phyloP scores from a whole-genome alignment of 1,140 invertebrate species.

The Tetramorium alpestre region DNA sequence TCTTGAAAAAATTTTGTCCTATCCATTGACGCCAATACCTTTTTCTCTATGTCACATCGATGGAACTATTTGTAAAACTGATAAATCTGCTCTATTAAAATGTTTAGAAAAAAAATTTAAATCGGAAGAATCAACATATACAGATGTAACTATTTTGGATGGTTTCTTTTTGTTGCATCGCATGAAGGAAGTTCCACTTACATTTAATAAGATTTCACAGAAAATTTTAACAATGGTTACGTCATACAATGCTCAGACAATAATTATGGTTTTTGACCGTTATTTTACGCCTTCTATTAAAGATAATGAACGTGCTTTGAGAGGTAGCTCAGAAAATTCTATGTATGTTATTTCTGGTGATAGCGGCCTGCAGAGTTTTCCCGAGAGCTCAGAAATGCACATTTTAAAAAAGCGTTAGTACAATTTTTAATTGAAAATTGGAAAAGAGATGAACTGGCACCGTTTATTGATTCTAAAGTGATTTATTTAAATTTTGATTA shows the following conservation, averaged over 20 bases:
- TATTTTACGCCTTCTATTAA: conserved; percentile 57
- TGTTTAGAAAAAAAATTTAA: neutral
- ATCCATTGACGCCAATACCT: neutral
- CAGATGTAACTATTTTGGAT: neutral
- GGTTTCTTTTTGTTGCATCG: neutral
- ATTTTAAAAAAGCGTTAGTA: neutral
- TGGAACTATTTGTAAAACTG: neutral
- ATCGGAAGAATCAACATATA: neutral
- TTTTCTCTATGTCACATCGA: neutral
- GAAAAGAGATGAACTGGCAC: neutral
- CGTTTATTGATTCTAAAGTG: neutral
- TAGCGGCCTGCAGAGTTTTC: neutral
- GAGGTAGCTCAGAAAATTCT: neutral
- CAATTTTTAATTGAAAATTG: conserved; percentile 1
- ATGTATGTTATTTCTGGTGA: conserved; percentile 50
- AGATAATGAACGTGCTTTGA: conserved; percentile 62
- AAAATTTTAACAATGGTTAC: conserved; percentile 62
- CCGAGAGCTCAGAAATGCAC: neutral
- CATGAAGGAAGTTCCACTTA: conserved; percentile 52
- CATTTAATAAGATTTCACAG: conserved; percentile 45
- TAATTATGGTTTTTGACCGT: conserved; percentile 58
- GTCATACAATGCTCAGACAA: conserved; percentile 2
- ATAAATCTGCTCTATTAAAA: neutral
- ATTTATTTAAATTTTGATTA: conserved; percentile 4
- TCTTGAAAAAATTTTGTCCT: neutral